These are phyloP conservation scores for Ectobius pallidus DNA, from an alignment of 2,888 invertebrate species.

Conservation along the genomic window DNA sequence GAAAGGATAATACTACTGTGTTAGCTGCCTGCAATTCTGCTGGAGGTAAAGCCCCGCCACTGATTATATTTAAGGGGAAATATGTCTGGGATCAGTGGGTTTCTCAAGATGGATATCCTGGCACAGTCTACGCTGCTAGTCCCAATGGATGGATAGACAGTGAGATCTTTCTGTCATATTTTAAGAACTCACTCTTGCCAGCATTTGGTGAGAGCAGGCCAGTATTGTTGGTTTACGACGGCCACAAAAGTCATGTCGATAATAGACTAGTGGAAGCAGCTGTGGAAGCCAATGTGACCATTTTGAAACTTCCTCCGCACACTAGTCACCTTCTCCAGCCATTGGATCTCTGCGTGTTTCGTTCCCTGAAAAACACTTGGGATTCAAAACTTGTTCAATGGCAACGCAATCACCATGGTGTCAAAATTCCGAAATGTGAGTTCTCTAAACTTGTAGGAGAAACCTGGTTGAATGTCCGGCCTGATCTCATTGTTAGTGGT, in stretches of 20 bases:
- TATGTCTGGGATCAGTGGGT: constrained; percentile 51
- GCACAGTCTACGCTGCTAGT: constrained; percentile 47
- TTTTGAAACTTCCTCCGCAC: constrained; percentile 47
- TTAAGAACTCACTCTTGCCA: constrained; percentile 45
- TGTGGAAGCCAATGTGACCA: constrained; percentile 44
- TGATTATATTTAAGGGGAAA: constrained; percentile 51
- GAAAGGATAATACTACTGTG: constrained; percentile 50
- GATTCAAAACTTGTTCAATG: constrained; percentile 2
- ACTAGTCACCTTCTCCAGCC: constrained; percentile 47
- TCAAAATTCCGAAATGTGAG: background rate
- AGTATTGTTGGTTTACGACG: constrained; percentile 44
- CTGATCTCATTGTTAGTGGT: no score
- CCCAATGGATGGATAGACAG: constrained; percentile 51
- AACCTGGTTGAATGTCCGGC: background rate
- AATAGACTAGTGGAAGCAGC: constrained; percentile 40
- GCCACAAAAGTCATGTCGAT: constrained; percentile 42
- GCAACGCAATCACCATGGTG: background rate
- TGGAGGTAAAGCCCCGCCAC: no score
- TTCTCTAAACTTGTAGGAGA: constrained; percentile 2
- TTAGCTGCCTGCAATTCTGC: constrained; percentile 45
- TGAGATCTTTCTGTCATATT: constrained; percentile 48
- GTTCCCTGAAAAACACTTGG: background rate
- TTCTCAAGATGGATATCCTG: constrained; percentile 46
- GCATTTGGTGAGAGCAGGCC: constrained; percentile 40
- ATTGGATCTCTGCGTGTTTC: constrained; percentile 47